Evolutionary conservation across 1,140 invertebrate genomes (phyloP).

Genomic region (Ceratosolen solmsi): DNA sequence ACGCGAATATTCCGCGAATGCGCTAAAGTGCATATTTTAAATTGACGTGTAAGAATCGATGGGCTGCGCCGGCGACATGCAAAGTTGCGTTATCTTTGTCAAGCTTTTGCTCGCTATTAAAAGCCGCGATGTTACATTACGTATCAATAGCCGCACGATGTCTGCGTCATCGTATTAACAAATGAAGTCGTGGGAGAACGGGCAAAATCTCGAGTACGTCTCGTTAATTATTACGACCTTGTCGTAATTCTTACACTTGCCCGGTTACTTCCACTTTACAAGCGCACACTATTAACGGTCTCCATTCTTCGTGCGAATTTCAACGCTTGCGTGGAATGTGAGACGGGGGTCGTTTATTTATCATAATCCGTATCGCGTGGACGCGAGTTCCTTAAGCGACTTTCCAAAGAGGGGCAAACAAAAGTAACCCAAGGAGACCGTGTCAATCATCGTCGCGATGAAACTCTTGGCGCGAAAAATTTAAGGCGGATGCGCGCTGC

Average conservation of each 20-base stretch:
- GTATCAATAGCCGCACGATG: too few species aligned
- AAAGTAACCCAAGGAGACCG: slow-evolving; percentile 8
- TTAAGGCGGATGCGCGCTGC: background rate
- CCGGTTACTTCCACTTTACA: background rate
- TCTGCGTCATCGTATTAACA: too few species aligned
- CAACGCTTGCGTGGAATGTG: background rate
- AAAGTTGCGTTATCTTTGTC: background rate
- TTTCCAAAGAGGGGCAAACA: background rate
- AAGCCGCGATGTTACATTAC: too few species aligned
- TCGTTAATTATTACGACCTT: too few species aligned
- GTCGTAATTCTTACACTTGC: too few species aligned
- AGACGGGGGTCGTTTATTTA: background rate
- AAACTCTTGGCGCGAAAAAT: slow-evolving; percentile 6
- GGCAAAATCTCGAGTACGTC: too few species aligned
- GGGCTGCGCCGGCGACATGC: background rate
- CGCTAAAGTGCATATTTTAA: background rate
- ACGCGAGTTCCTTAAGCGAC: background rate
- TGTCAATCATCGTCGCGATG: background rate
- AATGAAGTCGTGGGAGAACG: too few species aligned
- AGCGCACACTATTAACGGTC: background rate
- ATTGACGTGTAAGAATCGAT: background rate
- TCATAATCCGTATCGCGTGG: background rate
- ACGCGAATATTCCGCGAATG: background rate
- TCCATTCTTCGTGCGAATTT: background rate
- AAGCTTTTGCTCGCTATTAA: too few species aligned